These are phyloP conservation scores for Onychostoma macrolepis DNA, from an alignment of 2,113 vertebrate species.

Conservation along the genomic window DNA sequence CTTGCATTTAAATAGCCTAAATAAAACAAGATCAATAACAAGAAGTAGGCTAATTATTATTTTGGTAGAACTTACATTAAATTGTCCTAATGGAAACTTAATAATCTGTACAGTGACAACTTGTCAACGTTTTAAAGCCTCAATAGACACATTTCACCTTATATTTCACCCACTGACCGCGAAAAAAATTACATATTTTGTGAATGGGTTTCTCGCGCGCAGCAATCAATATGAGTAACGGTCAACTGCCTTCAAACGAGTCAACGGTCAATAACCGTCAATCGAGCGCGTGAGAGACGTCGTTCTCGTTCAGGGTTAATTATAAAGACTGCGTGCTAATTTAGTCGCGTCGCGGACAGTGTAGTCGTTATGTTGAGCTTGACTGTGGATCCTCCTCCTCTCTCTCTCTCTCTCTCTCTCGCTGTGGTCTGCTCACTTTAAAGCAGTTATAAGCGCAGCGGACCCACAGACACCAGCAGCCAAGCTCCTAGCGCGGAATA, in stretches of 20 bases:
- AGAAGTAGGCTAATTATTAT: neutral
- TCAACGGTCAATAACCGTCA: neutral
- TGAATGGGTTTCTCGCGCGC: neutral
- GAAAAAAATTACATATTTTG: neutral
- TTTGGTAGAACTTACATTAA: neutral
- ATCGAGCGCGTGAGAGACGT: neutral
- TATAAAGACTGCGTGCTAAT: neutral
- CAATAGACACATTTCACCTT: neutral
- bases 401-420: neutral
- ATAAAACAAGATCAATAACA: too few relatives aligned
- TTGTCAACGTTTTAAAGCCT: neutral
- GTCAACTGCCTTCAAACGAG: neutral
- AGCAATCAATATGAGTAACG: neutral
- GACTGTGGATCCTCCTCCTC: slow-evolving; percentile 16
- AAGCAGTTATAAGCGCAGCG: slow-evolving; percentile 54
- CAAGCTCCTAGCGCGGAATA: slow-evolving; percentile 40
- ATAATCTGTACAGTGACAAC: neutral
- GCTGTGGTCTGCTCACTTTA: slow-evolving; percentile 29
- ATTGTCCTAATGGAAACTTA: neutral
- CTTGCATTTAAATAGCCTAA: neutral
- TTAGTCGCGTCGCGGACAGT: neutral
- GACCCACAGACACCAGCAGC: slow-evolving; percentile 58
- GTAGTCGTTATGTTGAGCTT: slow-evolving; percentile 10
- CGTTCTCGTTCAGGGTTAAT: neutral
- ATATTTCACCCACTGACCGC: neutral